These are phyloP conservation scores for Dermatemys mawii DNA, from an alignment of 2,113 vertebrate genomes.

Conservation along the genomic window DNA sequence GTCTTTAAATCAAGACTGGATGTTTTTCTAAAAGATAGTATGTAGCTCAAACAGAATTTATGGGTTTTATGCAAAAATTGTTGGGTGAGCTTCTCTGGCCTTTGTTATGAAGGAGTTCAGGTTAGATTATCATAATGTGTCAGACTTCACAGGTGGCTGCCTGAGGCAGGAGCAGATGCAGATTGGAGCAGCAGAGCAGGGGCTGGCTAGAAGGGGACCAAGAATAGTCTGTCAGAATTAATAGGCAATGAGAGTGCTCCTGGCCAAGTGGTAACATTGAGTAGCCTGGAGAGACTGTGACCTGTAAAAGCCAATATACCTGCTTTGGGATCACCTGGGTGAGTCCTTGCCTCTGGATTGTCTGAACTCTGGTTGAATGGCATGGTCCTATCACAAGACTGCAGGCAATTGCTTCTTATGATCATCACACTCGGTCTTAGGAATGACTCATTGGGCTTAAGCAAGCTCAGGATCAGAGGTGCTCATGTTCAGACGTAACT, in stretches of 20 bases:
- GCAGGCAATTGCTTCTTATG: background rate
- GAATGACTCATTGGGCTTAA: background rate
- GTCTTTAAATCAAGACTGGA: background rate
- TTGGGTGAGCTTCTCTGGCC: background rate
- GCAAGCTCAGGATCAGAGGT: background rate
- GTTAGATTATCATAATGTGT: background rate
- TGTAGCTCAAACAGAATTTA: background rate
- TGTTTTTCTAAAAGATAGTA: background rate
- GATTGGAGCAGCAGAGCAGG: too few species aligned
- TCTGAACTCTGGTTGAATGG: background rate
- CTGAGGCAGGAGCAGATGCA: too few species aligned
- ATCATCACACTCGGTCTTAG: background rate
- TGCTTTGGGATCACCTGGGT: too few species aligned
- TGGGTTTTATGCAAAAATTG: background rate
- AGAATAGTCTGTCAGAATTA: background rate
- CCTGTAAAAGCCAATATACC: background rate
- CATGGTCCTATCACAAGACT: background rate
- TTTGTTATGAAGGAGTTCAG: background rate
- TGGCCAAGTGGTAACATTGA: background rate
- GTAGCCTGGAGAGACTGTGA: background rate
- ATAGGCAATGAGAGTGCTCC: background rate
- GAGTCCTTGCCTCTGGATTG: background rate
- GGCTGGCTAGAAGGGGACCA: too few species aligned
- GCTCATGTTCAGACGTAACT: background rate
- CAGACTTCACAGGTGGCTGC: too few species aligned